Evolutionary conservation across 2,797 vertebrate genomes (phyloP), one percentile per base, ranked within the genome.

Genomic region (Amazona ochrocephala): DNA sequence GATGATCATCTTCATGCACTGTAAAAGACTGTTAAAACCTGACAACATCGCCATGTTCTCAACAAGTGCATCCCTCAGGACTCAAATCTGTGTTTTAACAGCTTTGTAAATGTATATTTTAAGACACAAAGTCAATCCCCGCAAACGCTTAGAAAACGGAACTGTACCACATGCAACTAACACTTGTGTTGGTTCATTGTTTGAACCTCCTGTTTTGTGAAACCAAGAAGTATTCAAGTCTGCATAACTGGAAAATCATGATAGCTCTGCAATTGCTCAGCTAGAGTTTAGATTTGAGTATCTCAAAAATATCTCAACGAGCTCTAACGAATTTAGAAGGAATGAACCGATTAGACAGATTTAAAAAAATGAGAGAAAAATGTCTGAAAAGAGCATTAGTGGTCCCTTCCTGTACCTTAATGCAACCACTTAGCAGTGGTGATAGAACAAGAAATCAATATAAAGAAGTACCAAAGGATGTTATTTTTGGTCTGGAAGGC

Each of bases 381-480:
- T 26, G 64, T 70, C 41, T 91, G 79, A 86, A 87, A 94, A 89
- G 24, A 82, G 62, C 77, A 93, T 92, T 85, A 95, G 65, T 3
- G 0, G 22, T 85, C 65, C 77, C 30, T 70, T 87, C 68, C 90
- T 60, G 51, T 44, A 87, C 56, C 27, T 77, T 87, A 95, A 93
- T 87, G 71, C 47, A 93, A 77, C 72, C 86, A 93, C 83, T 94
- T 58, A 88, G 76, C 72, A 91, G 71, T 30, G 30, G 37, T 29
- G 64, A 94, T 44, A 89, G 44, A 92, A 65, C 19, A 89, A 80
- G 34, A 80, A 90, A 97, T 96, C 96, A 88, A 96, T 96, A 93
- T 11, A 44, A 91, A 91, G 71, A 79, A 83, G 42, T 72, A 87
- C 32, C 73, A 61, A 79, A 84, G 56, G n/a, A 71, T 61, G 84